Evolutionary conservation across 2,888 invertebrate genomes (phyloP), one percentile per base, ranked within the genome.

Genomic region (Drosophila bunnanda): DNA sequence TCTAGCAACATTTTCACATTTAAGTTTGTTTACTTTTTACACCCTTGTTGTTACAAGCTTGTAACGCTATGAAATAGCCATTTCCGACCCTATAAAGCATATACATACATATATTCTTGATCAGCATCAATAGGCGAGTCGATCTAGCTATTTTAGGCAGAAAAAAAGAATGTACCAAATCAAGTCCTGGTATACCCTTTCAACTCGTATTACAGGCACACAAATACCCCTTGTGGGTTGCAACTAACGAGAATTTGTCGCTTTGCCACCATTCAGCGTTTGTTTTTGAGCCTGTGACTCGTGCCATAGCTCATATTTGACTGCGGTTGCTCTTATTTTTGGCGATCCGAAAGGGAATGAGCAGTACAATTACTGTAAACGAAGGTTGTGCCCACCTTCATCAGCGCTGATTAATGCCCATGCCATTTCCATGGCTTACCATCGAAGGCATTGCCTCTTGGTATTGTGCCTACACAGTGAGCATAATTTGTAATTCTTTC

Each of bases 221-320:
- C 53, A 60, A 55, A 43, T 61, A 64, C 41, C 80, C 74, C 69
- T 65, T 62, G 66, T 72, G 41, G 60, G 39, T 43, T 75, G 52
- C 64, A 62, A 30, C 28, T 38, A 39, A 61, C 48, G 61, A 60
- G 46, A 30, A 46, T 59, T 57, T 46, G 36, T 38, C 48, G 38
- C 58, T 32, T 38, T 22, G 2, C 38, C 44, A 15, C 39, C 32
- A 58, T 41, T 55, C 53, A 57, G 54, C 59, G 59, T 66, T 72
- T 75, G 66, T 70, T 67, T 77, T 72, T 53, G 66, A 64, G 38
- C 30, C 48, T 50, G 62, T 71, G 57, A 43, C 56, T 54, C 56
- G 61, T 46, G 30, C 57, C 67, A 38, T 56, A 25, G 56, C 56
- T 68, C 67, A 68, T 68, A 56, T 67, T 67, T 68, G 67, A 28